Percentiles rank a stretch among this genome's conserved stretches.
phyloP scores from a whole-genome alignment of 2,888 invertebrate genomes.

The Candidula unifasciata region DNA sequence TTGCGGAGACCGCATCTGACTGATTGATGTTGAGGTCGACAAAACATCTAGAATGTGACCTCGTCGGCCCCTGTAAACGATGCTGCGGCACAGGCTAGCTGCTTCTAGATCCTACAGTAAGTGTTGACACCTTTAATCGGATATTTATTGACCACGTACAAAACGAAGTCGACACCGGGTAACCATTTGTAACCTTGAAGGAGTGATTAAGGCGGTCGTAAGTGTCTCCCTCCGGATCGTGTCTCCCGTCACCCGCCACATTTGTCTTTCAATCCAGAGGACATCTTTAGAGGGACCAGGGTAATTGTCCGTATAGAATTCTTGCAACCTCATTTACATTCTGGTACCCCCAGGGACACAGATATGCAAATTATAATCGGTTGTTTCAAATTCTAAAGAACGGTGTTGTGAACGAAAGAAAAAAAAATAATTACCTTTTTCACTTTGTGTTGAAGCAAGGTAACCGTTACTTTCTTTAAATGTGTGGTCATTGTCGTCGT shows the following conservation, averaged over 20 bases:
- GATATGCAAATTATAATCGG: neutral
- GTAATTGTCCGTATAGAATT: neutral
- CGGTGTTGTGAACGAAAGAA: no score
- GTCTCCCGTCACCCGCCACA: conserved; percentile 8
- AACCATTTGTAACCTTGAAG: conserved; percentile 11
- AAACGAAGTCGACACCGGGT: conserved; percentile 16
- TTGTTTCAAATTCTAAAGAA: neutral
- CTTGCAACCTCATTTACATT: conserved; percentile 1
- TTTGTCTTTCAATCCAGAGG: neutral
- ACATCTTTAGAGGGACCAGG: neutral
- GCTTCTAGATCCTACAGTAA: neutral
- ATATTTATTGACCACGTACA: conserved; percentile 17
- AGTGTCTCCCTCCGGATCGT: neutral
- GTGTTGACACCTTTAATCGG: neutral
- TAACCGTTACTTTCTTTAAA: no score
- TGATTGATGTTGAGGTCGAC: no score
- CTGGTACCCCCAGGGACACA: neutral
- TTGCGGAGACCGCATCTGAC: no score
- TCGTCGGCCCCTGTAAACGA: no score
- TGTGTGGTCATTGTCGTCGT: no score
- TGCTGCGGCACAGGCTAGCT: neutral
- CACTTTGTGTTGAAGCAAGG: no score
- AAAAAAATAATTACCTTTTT: no score
- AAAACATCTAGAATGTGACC: no score
- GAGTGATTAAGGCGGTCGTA: conserved; percentile 17